Evolutionary conservation across 2,113 vertebrate genomes (phyloP), one percentile per base, ranked within the genome.

Genomic region (Proterorhinus semilunaris): DNA sequence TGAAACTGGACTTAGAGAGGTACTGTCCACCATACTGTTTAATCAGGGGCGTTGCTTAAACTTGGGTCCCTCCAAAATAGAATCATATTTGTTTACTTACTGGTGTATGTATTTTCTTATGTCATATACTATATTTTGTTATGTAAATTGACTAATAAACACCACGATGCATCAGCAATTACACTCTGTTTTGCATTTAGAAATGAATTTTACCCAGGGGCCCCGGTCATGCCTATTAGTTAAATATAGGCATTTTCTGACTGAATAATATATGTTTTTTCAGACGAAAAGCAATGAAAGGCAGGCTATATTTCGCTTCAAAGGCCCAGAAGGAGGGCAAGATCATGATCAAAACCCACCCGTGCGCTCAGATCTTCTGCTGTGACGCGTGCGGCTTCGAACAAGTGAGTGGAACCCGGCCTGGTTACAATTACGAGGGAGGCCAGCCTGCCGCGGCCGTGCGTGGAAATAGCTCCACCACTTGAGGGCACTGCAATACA

Each of bases 241-340:
- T 36, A 36, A 36, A 36, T 36, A 36, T 36, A 36, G 27, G 27
- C 27, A 36, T 43, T 58, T 73, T 58, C 17, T 83, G 48, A 76
- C 10, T 36, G 27, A 36, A 36, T 36, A 58, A 36, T 54, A 13
- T 6, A 68, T 44, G 79, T 9, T 75, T 69, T 69, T 89, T 46
- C 89, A 99, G 97, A 72, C 95, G 96, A 69, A 96, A 96, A 49
- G 97, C 96, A 0, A 99, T 99, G 97, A 95, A 97, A 70, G 97
- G 96, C 6, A 84, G 97, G 42, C 90, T 99, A 80, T 98, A 95
- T 83, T 99, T 97, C 65, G 93, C 96, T 4, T 94, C 95, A 64
- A 96, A 95, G 83, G 89, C 95, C 0, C 96, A 97, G 87, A 97
- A 96, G 69, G 93, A 93, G 0, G 96, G 96, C 27, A 96, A 93